Evolutionary conservation across 2,113 vertebrate genomes (phyloP), one percentile per base, ranked within the genome.

Genomic region (Xerus inauris): DNA sequence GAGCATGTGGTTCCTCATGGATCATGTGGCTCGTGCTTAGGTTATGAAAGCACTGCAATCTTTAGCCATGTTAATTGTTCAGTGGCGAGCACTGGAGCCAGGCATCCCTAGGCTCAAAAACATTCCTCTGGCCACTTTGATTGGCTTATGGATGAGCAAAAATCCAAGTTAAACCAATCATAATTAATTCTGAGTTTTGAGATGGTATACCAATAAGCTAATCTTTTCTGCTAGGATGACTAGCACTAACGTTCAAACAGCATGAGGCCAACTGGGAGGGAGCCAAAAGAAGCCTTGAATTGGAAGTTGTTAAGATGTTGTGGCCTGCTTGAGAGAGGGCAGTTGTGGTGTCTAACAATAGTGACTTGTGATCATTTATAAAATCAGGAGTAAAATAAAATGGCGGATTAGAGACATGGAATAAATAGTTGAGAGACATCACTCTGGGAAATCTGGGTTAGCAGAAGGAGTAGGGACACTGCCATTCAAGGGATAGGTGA

Each of bases 301-400:
- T 17, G 45, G 26, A 91, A 91, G 45, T 20, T 24, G 32, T 88
- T 72, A 94, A 57, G 42, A 72, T 89, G 32, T 11, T n/a, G 5
- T 35, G 47, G 28, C 35, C 80, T 85, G 30, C 38, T 90, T 87
- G 64, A 16, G 73, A 88, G 9, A 82, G 35, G 54, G 40, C 35
- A 88, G 14, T 30, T 77, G 40, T 86, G 26, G 12, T 32, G 3
- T 77, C 83, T 87, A n/a, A 79, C 45, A 91, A 93, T n/a, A 76
- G n/a, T 59, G 49, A 11, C 69, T 6, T 38, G 5, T 81, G 42
- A 64, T 75, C 54, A 83, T 65, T 93, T 91, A 38, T 64, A 87
- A 93, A 94, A 65, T 89, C 54, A 75, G 57, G n/a, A 91, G 67
- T 91, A 64, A 95, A 79, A 94, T 90, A 88, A 76, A n/a, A 84